These are phyloP conservation scores for Temnothorax ravouxi DNA, from an alignment of 2,888 invertebrate genomes.

Conservation along the genomic window DNA sequence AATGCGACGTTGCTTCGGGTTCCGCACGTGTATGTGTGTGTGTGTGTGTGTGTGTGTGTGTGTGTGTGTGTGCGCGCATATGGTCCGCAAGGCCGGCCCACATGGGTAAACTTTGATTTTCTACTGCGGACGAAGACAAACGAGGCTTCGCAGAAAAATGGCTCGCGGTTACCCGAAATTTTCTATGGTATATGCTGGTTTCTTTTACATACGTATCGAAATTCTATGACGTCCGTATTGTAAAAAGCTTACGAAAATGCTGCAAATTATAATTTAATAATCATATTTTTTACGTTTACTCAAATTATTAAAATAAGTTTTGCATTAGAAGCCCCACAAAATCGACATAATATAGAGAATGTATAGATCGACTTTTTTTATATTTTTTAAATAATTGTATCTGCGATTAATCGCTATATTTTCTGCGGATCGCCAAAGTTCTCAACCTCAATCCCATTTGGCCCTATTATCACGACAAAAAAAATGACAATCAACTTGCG, in stretches of 20 bases:
- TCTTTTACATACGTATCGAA: neutral
- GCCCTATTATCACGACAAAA: conserved; percentile 1
- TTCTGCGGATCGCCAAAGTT: neutral
- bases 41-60: neutral
- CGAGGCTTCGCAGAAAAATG: conserved; percentile 37
- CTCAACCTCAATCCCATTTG: neutral
- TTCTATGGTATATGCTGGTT: neutral
- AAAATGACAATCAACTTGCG: neutral
- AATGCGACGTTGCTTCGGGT: conserved; percentile 15
- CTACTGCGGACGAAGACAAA: conserved; percentile 47
- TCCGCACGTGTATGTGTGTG: neutral
- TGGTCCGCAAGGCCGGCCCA: conserved; percentile 47
- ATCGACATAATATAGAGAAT: neutral
- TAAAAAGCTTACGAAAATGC: neutral
- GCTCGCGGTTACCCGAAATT: conserved; percentile 29
- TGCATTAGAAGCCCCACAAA: neutral
- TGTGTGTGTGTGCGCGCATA: conserved; percentile 25
- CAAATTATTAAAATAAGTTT: neutral
- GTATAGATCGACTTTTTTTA: neutral
- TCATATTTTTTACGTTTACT: neutral
- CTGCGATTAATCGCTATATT: neutral
- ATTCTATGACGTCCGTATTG: neutral
- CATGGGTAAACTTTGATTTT: conserved; percentile 56
- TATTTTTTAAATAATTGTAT: neutral
- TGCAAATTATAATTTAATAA: neutral